phyloP scores from a whole-genome alignment of 2,797 vertebrate genomes.

The Chrysocyon brachyurus region DNA sequence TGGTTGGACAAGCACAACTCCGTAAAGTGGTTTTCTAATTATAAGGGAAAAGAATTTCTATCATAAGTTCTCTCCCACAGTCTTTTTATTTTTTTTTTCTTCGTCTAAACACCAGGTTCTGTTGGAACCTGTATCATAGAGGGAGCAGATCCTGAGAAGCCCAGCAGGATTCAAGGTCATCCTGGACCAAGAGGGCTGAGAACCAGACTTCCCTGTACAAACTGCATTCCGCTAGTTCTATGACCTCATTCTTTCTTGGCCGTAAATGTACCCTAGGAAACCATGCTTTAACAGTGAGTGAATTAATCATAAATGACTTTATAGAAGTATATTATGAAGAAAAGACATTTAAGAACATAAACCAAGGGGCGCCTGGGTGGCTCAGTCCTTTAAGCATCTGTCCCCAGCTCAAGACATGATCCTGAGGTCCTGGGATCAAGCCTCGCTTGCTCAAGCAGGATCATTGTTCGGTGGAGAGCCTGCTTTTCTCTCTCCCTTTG shows the following conservation, averaged over 20 bases:
- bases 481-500: background rate
- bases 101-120: background rate
- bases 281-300: conserved; percentile 81
- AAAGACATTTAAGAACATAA: conserved; percentile 87
- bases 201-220: background rate
- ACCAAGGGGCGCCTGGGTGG: conserved; percentile 37
- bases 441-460: background rate
- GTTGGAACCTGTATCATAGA: background rate
- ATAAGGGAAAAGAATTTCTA: background rate
- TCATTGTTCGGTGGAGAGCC: background rate
- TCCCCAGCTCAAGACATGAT: background rate
- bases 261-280: conserved; percentile 79
- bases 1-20: background rate
- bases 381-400: background rate
- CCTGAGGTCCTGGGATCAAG: background rate
- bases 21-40: background rate
- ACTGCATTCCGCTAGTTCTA: background rate
- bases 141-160: background rate
- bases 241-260: background rate
- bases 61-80: background rate
- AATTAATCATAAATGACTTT: conserved; percentile 55
- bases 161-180: background rate
- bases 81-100: background rate
- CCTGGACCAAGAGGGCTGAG: background rate
- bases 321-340: conserved; percentile 85